Percentiles rank a stretch among this genome's conserved stretches.
Evolutionary conservation across 2,888 invertebrate genomes (phyloP).

Genomic region (Tinea pellionella): DNA sequence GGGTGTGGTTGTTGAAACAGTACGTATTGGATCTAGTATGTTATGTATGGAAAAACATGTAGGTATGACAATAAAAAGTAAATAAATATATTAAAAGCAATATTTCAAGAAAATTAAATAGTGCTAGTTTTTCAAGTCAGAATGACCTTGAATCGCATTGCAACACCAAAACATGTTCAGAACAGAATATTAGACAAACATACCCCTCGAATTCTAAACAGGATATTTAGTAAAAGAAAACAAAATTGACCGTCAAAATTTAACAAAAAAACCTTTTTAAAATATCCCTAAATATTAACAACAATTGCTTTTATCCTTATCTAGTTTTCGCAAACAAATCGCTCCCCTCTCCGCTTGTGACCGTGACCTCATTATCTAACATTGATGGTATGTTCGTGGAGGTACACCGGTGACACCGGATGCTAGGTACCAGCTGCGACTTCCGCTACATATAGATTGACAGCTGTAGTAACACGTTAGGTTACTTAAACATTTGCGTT

Average conservation of each 20-base stretch:
- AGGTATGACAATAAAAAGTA: no score
- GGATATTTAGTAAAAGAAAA: neutral
- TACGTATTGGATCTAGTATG: no score
- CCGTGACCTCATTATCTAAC: constrained; percentile 20
- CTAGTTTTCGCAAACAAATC: constrained; percentile 5
- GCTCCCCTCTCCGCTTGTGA: constrained; percentile 19
- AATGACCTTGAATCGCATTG: no score
- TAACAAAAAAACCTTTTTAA: neutral
- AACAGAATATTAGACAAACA: neutral
- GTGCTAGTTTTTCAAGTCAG: no score
- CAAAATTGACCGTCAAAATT: neutral
- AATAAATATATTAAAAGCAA: no score
- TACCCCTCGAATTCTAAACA: neutral
- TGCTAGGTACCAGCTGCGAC: constrained; percentile 46
- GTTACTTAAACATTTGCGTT: neutral
- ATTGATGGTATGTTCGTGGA: constrained; percentile 44
- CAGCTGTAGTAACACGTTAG: constrained; percentile 7
- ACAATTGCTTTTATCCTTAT: constrained; percentile 1
- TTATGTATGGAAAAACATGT: no score
- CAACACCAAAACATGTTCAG: no score
- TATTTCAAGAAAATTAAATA: no score
- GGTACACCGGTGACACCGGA: constrained; percentile 40
- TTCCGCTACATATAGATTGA: constrained; percentile 29
- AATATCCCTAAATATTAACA: neutral
- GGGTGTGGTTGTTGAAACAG: no score